Evolutionary conservation across 2,113 vertebrate species (phyloP), one percentile per base, ranked within the genome.

Genomic region (Ariopsis seemanni): DNA sequence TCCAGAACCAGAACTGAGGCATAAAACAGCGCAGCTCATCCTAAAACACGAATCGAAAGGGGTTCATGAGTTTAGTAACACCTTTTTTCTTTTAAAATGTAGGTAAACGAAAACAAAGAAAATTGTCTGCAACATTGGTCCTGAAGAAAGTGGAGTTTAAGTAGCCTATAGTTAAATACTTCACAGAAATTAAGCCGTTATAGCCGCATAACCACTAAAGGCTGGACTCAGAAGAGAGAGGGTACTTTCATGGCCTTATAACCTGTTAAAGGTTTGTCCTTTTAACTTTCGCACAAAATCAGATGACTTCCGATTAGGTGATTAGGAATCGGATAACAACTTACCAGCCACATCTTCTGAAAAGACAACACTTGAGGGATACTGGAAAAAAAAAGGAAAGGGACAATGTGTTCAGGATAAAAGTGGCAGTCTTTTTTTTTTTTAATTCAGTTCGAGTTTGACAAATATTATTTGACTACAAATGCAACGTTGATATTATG

Each of bases 271-370:
- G 88, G 30, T 89, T 91, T 90, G 88, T 86, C 89, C 89, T 91
- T 83, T 86, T 79, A 82, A 72, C 25, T 82, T 82, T 42, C 34
- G 67, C 53, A 74, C 60, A 53, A 55, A 86, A 83, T 91, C 81
- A 88, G 85, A 89, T 87, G 88, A 85, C 91, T 55, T 92, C 90
- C 88, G 83, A 92, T 90, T 89, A 90, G 86, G 88, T 91, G 90
- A 90, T 89, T 83, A 86, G 91, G 89, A 92, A 93, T 91, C 84
- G 84, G 87, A 85, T 89, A 92, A 91, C 86, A 90, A 77, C 88
- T 88, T 90, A 88, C 84, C 91, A 82, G 81, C 78, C 69, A 80
- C 52, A 75, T 90, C 85, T 69, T 89, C 82, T 86, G 63, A 85
- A 85, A 87, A 14, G 25, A 15, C 18, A 50, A 82, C n/a, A 74